Conservation (phyloP, 1,140 invertebrate genomes). For the Neodiprion fabricii region DNA sequence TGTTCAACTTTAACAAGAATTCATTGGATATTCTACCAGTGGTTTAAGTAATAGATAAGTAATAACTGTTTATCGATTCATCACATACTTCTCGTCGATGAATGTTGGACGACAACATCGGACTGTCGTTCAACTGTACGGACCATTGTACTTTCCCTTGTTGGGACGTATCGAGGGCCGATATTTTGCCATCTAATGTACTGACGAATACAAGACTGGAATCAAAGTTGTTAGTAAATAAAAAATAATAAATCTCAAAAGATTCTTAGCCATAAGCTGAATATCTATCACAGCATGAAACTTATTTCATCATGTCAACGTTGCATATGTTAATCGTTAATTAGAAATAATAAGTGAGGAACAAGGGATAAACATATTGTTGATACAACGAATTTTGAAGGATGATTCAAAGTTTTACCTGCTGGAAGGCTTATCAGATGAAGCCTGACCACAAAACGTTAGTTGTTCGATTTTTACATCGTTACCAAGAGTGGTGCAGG, state of each 20-base stretch:
- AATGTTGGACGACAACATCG: slow-evolving; percentile 84
- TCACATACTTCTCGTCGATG: slow-evolving; percentile 77
- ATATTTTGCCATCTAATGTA: slow-evolving; percentile 85
- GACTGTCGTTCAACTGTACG: slow-evolving; percentile 73
- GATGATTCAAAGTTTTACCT: not conserved
- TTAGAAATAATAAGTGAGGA: too few relatives aligned
- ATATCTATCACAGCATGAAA: too few relatives aligned
- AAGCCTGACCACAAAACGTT: not conserved
- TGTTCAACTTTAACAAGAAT: slow-evolving; percentile 71
- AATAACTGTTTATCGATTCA: not conserved
- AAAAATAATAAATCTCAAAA: slow-evolving; percentile 18
- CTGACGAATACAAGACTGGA: slow-evolving; percentile 81
- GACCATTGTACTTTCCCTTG: slow-evolving; percentile 78
- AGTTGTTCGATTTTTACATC: not conserved
- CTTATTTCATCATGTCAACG: too few relatives aligned
- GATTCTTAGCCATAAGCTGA: too few relatives aligned
- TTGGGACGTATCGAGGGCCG: slow-evolving; percentile 74
- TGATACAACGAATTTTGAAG: too few relatives aligned
- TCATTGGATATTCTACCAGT: not conserved
- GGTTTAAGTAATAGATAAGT: not conserved
- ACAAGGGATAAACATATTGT: too few relatives aligned
- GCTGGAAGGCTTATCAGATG: not conserved
- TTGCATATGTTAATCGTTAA: too few relatives aligned
- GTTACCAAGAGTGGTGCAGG: not conserved
- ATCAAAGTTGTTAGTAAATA: slow-evolving; percentile 29